Percentiles rank a stretch among this genome's conserved stretches.
Evolutionary conservation across 2,113 vertebrate species (phyloP).

Genomic region (Dasyprocta punctata): DNA sequence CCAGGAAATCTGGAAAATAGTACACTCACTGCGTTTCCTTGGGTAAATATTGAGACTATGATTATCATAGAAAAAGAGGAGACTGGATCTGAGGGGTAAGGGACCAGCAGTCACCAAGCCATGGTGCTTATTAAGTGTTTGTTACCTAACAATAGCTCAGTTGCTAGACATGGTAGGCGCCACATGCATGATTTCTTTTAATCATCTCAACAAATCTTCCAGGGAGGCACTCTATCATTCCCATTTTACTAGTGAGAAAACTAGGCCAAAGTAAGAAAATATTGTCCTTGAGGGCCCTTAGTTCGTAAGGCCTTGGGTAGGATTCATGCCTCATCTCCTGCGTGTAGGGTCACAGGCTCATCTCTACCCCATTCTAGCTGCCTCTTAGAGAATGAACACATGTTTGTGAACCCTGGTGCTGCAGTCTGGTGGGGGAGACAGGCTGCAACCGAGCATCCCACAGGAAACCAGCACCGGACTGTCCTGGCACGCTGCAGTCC

Average conservation of each 20-base stretch:
- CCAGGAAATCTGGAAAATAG: slow-evolving; percentile 39
- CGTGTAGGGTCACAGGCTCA: not conserved
- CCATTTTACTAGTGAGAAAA: not conserved
- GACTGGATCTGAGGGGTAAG: not conserved
- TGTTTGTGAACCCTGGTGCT: not conserved
- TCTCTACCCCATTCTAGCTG: not conserved
- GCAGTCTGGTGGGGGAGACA: not conserved
- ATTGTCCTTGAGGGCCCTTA: not conserved
- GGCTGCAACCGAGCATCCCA: not conserved
- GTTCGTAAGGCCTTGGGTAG: not conserved
- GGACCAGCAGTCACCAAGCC: not conserved
- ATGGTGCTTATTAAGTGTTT: not conserved
- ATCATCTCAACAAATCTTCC: not conserved
- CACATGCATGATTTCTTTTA: not conserved
- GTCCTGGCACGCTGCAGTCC: not conserved
- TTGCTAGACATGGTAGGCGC: not conserved
- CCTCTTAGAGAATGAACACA: not conserved
- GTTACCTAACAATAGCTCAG: not conserved
- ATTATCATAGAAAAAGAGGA: not conserved
- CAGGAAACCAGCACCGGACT: not conserved
- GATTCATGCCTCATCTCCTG: not conserved
- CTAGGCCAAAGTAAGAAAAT: not conserved
- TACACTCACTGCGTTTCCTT: not conserved
- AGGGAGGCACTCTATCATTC: not conserved
- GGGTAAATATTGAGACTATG: not conserved